Evolutionary conservation across 2,888 invertebrate species (phyloP), one percentile per base, ranked within the genome.

Genomic region (Antheraea yamamai): DNA sequence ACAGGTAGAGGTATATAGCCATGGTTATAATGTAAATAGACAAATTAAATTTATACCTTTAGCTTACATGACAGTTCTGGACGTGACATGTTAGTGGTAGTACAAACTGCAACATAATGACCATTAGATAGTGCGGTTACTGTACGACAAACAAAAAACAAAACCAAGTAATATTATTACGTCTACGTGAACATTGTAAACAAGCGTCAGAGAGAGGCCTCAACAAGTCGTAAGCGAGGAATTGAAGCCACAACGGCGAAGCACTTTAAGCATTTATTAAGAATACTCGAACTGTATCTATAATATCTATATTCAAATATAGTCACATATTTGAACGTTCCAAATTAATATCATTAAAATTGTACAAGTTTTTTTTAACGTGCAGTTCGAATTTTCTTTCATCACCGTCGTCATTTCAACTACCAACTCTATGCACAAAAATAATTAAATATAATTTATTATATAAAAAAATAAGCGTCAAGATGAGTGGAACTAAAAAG

Each of bases 61-160:
- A 94, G 94, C 94, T 93, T 93, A 94, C 94, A 95, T 94, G 94
- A 94, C 94, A 95, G 92, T 93, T 94, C 94, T 93, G 94, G 94
- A 93, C 93, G 94, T 95, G 93, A 95, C 94, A 95, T 94, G 94
- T 95, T 95, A 94, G 94, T 95, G 94, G 94, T 93, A 93, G 94
- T 92, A 94, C 94, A 94, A 93, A 95, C 95, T 94, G 95, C 95
- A 95, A 95, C 95, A 94, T 94, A 95, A 95, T 93, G 93, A 94
- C 94, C 94, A 95, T 95, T 95, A 95, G 94, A 92, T 88, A 93
- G 94, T 95, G 95, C 95, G 92, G 93, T 95, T 94, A 95, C 94
- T 93, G 93, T 93, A 94, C 94, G 94, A 93, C 91, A 94, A 94
- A 94, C 92, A 94, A 94, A 47, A 47, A 94, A 94, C 87, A 93